A percentile compares a stretch with the other conserved stretches of the same genome.
These are phyloP conservation scores for Cryptotis parvus DNA, from an alignment of 2,113 vertebrate genomes.

Conservation along the genomic window DNA sequence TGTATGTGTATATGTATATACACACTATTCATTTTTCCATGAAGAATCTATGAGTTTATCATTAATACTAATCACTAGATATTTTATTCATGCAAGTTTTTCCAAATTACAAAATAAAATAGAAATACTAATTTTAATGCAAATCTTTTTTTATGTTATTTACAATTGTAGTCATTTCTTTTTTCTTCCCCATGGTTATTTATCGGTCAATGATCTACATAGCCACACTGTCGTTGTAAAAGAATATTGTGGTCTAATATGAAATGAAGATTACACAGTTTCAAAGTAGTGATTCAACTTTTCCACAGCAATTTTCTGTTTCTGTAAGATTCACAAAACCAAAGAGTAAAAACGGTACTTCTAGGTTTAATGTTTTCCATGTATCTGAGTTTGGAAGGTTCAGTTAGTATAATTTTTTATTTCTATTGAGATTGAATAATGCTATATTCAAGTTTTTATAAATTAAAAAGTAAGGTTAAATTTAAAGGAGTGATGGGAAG, in stretches of 20 bases:
- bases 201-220: neutral
- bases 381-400: neutral
- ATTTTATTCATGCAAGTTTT: neutral
- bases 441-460: slow-evolving; percentile 65
- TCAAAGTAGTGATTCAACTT: slow-evolving; percentile 9
- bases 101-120: slow-evolving; percentile 29
- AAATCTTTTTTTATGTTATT: neutral
- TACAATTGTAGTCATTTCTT: neutral
- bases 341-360: neutral
- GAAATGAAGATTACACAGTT: slow-evolving; percentile 34
- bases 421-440: slow-evolving; percentile 49
- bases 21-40: neutral
- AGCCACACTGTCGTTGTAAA: slow-evolving; percentile 24
- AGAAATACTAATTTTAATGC: slow-evolving; percentile 19
- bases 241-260: neutral
- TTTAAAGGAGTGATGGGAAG: slow-evolving; percentile 5
- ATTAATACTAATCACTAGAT: neutral
- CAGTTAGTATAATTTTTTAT: slow-evolving; percentile 4
- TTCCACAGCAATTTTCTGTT: slow-evolving; percentile 10
- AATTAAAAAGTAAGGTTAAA: slow-evolving; percentile 39
- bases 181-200: neutral
- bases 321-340: slow-evolving; percentile 54
- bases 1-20: neutral
- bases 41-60: neutral
- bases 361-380: neutral